Percentiles rank a stretch among this genome's conserved stretches.
Evolutionary conservation across 2,888 invertebrate genomes (phyloP).

Genomic region (Phania funesta): DNA sequence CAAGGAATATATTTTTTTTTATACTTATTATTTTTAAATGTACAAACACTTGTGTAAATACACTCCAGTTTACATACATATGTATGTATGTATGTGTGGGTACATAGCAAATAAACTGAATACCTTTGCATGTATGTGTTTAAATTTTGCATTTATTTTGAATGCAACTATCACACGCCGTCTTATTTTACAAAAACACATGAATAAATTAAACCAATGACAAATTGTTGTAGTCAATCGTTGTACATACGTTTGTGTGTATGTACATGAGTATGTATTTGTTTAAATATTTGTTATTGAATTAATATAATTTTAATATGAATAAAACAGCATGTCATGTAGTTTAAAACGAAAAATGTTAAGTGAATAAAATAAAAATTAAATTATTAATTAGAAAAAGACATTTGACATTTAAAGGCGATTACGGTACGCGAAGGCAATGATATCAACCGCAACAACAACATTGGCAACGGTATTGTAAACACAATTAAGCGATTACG

Average conservation of each 20-base stretch:
- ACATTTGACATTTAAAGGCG: slow-evolving; percentile 54
- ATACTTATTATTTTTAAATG: neutral
- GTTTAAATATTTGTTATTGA: neutral
- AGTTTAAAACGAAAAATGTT: neutral
- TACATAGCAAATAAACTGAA: no score
- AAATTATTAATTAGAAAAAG: slow-evolving; percentile 38
- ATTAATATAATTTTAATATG: slow-evolving; percentile 12
- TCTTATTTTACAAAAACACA: neutral
- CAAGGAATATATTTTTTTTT: slow-evolving; percentile 30
- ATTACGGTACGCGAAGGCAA: slow-evolving; percentile 26
- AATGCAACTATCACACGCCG: slow-evolving; percentile 17
- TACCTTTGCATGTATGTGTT: neutral
- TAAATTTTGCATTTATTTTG: slow-evolving; percentile 37
- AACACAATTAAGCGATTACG: slow-evolving; percentile 51
- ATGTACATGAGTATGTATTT: no score
- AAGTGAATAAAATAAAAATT: neutral
- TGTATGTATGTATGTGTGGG: neutral
- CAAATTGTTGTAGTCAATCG: slow-evolving; percentile 32
- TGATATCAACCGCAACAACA: slow-evolving; percentile 24
- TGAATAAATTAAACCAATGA: slow-evolving; percentile 46
- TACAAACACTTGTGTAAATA: slow-evolving; percentile 5
- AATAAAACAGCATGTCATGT: slow-evolving; percentile 29
- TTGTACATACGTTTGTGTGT: no score
- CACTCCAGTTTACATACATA: slow-evolving; percentile 19
- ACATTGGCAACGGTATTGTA: neutral